phyloP scores from a whole-genome alignment of 2,888 invertebrate genomes.

The Odontothrips loti region DNA sequence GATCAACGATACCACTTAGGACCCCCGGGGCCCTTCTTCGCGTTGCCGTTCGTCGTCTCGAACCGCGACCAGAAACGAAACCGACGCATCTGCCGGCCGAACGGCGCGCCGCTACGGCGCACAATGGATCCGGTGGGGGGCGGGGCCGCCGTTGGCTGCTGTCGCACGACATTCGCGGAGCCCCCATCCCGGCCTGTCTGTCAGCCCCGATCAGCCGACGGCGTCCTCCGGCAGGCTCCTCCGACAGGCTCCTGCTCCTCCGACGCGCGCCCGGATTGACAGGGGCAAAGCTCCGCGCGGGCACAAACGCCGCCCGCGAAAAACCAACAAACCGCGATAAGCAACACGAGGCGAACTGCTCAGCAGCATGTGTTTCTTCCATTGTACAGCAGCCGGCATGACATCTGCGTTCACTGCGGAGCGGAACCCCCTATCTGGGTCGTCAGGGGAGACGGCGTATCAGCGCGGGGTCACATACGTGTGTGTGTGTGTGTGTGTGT shows the following conservation, averaged over 20 bases:
- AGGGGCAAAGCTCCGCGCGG: too few relatives aligned
- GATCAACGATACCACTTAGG: too few relatives aligned
- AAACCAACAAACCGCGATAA: constrained; percentile 15
- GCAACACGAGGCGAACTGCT: not conserved
- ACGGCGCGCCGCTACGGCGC: not conserved
- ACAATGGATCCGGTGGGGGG: not conserved
- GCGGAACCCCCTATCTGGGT: not conserved
- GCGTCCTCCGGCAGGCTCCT: not conserved
- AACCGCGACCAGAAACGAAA: too few relatives aligned
- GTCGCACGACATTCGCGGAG: not conserved
- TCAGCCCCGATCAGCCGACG: not conserved
- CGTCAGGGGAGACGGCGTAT: not conserved
- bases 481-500: too few relatives aligned
- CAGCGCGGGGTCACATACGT: too few relatives aligned
- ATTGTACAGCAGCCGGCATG: not conserved
- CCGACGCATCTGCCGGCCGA: too few relatives aligned
- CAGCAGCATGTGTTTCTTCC: not conserved
- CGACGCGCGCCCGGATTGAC: not conserved
- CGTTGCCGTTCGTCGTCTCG: too few relatives aligned
- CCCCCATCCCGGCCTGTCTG: not conserved
- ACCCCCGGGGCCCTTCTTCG: too few relatives aligned
- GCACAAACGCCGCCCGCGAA: not conserved
- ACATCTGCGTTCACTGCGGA: not conserved
- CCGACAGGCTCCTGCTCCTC: not conserved
- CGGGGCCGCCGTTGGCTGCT: not conserved